These are phyloP conservation scores for Diorhabda sublineata DNA, from an alignment of 1,140 invertebrate genomes.

Conservation along the genomic window DNA sequence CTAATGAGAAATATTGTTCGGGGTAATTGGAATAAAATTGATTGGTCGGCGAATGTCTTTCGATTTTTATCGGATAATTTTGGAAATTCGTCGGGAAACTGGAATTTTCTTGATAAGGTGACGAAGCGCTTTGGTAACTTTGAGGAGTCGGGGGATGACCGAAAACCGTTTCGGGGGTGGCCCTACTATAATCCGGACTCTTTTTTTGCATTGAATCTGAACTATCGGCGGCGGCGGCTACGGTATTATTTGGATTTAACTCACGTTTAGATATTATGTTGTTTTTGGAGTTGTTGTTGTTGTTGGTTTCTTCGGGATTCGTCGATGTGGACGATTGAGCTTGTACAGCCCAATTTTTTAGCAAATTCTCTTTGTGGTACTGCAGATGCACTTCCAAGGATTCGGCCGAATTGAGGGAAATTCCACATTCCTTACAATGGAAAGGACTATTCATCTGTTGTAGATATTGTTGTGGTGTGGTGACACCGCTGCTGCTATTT, in stretches of 20 bases:
- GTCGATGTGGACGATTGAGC: slow-evolving; percentile 34
- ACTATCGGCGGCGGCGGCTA: slow-evolving; percentile 58
- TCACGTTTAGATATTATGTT: slow-evolving; percentile 46
- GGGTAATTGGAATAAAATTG: slow-evolving; percentile 23
- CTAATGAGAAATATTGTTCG: slow-evolving; percentile 25
- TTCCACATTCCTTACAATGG: slow-evolving; percentile 68
- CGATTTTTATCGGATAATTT: slow-evolving; percentile 40
- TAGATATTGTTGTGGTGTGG: slow-evolving; percentile 47
- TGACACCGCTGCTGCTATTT: slow-evolving; percentile 35
- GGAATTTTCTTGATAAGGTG: slow-evolving; percentile 55
- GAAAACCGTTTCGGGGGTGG: slow-evolving; percentile 54
- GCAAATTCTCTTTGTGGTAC: slow-evolving; percentile 72
- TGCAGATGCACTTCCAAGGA: slow-evolving; percentile 73
- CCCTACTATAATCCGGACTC: slow-evolving; percentile 54
- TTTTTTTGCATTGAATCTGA: slow-evolving; percentile 57
- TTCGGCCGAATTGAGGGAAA: slow-evolving; percentile 67
- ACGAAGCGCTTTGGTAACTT: slow-evolving; percentile 57
- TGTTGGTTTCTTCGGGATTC: slow-evolving; percentile 51
- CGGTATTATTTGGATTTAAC: slow-evolving; percentile 45
- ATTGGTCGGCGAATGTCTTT: slow-evolving; percentile 39
- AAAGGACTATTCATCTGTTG: slow-evolving; percentile 48
- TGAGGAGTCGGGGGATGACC: slow-evolving; percentile 58
- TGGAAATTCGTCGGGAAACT: slow-evolving; percentile 52
- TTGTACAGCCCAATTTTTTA: slow-evolving; percentile 71
- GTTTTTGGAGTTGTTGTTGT: slow-evolving; percentile 61